Base-by-base conservation (phyloP, 2,797 vertebrate species). In the Coracias cyanogaster region DNA sequence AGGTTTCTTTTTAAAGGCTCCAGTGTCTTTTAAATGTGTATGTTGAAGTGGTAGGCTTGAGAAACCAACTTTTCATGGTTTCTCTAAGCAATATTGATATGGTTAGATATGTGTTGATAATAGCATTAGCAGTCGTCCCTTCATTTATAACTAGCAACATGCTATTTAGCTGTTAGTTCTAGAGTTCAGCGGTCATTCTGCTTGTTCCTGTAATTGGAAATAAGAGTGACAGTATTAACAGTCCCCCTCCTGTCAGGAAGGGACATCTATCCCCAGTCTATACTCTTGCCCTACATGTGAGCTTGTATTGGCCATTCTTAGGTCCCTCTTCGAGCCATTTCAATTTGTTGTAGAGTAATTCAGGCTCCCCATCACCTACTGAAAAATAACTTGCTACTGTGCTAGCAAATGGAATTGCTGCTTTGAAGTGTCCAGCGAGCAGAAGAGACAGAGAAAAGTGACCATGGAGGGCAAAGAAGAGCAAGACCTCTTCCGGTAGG, bases 261-360 rank as follows among this genome's bases (percentile, higher is more conserved):
- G 3, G 2, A 41, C 49, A 8, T 52, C 3, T 6, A 22, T 67
- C 28, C 20, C 26, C 4, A 19, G 15, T 16, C 54, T 24, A 17
- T 78, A 21, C 17, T 52, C 35, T 43, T 66, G 10, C 26, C 26
- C 21, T 41, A 0, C 3, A 0, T 0, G 0, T 58, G n/a, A 48
- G 8, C 29, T 74, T 14, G 17, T 37, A 4, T 24, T 87, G 79
- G 21, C 21, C 5, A 24, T 55, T 85, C 61, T 67, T 31, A 19
- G 13, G 20, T 78, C 28, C 21, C 17, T 67, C 26, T 77, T 52
- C 58, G 70, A 9, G 79, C 7, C 31, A 49, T 8, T 31, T 71
- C 28, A 13, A 0, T 70, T 88, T 83, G 22, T 29, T 73, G 3
- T 10, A 57, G 31, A 10, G 16, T 16, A 19, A 10, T 62, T 51